Conservation (phyloP, 2,888 invertebrate genomes). For the Dilophus febrilis region DNA sequence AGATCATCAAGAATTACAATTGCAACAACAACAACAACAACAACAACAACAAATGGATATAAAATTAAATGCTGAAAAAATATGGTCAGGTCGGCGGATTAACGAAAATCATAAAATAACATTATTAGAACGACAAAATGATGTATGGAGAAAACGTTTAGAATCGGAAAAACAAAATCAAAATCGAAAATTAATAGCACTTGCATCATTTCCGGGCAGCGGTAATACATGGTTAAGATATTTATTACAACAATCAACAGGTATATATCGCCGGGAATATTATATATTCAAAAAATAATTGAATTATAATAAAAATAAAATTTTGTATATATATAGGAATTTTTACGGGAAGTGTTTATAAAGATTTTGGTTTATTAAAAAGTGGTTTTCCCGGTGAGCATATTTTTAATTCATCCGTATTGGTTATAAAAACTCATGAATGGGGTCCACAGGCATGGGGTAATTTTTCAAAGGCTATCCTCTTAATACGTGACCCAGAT, state of each 20-base stretch:
- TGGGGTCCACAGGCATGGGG: slow-evolving; percentile 41
- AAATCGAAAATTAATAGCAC: slow-evolving; percentile 29
- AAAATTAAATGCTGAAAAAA: background rate
- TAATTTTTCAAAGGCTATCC: slow-evolving; percentile 46
- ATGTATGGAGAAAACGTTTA: background rate
- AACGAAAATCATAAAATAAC: background rate
- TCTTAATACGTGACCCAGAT: slow-evolving; percentile 53
- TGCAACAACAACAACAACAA: background rate
- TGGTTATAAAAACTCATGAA: slow-evolving; percentile 66
- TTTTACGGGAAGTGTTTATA: slow-evolving; percentile 63
- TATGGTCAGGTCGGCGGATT: slow-evolving; percentile 3
- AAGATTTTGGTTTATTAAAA: slow-evolving; percentile 58
- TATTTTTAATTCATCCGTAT: slow-evolving; percentile 54
- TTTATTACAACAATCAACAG: slow-evolving; percentile 59
- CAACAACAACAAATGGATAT: background rate
- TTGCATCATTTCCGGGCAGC: slow-evolving; percentile 69
- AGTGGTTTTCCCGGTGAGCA: slow-evolving; percentile 70
- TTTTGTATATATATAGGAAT: slow-evolving; percentile 34
- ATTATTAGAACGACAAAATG: background rate
- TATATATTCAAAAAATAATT: too few relatives aligned
- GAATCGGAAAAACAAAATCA: background rate
- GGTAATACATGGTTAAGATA: slow-evolving; percentile 74
- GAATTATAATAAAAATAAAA: background rate
- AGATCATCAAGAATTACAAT: background rate
- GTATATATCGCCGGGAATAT: slow-evolving; percentile 32